Evolutionary conservation across 1,140 invertebrate species (phyloP).

Genomic region (Odontomachus brunneus): DNA sequence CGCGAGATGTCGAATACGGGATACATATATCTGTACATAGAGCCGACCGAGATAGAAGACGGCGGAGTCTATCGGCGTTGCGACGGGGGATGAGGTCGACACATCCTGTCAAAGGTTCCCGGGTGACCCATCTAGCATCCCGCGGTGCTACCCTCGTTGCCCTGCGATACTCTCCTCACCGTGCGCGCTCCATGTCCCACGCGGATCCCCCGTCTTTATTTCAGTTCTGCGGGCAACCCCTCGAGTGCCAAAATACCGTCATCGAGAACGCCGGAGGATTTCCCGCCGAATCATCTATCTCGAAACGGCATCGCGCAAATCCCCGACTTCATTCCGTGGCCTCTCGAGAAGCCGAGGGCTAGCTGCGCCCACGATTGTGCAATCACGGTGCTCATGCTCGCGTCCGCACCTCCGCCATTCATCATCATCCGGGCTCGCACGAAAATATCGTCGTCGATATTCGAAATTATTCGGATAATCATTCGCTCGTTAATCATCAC

Average conservation of each 20-base stretch:
- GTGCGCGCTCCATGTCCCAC: too few species aligned
- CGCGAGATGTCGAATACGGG: constrained; percentile 43
- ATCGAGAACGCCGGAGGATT: too few species aligned
- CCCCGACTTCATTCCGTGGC: too few species aligned
- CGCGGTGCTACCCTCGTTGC: background rate
- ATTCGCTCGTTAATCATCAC: constrained; percentile 66
- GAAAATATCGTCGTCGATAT: constrained; percentile 47
- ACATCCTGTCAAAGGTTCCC: constrained; percentile 54
- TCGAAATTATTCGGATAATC: constrained; percentile 54
- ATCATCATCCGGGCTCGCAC: constrained; percentile 34
- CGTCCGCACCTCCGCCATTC: constrained; percentile 27
- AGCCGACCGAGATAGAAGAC: constrained; percentile 23
- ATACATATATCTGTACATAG: constrained; percentile 35
- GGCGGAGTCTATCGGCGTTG: constrained; percentile 42
- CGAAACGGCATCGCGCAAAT: too few species aligned
- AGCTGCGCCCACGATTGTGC: too few species aligned
- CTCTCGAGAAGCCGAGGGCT: too few species aligned
- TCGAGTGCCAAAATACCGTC: too few species aligned
- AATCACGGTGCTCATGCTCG: background rate
- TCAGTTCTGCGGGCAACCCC: too few species aligned
- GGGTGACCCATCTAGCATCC: constrained; percentile 30
- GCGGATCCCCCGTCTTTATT: constrained; percentile 2
- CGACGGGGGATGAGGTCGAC: constrained; percentile 47
- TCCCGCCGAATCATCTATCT: too few species aligned
- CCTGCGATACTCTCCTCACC: constrained; percentile 8